These are phyloP conservation scores for Gadopsis marmoratus DNA, from an alignment of 2,797 vertebrate genomes.

Conservation along the genomic window DNA sequence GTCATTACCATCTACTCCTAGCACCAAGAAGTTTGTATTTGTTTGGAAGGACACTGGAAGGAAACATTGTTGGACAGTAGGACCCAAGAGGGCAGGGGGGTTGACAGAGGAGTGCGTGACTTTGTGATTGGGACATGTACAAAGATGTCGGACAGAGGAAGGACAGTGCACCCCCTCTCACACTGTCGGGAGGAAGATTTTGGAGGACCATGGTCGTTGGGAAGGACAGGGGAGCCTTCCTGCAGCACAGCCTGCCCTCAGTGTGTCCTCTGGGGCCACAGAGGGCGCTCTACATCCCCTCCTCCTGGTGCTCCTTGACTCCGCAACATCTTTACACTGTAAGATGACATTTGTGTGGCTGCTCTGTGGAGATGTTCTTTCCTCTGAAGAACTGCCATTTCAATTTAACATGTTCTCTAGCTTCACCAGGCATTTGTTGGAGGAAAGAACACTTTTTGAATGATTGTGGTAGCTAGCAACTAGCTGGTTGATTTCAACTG, in stretches of 20 bases:
- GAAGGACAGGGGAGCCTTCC: neutral
- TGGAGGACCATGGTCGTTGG: neutral
- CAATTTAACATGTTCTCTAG: neutral
- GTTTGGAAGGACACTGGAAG: neutral
- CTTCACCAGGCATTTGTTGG: too few relatives aligned
- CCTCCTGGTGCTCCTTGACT: neutral
- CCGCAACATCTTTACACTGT: neutral
- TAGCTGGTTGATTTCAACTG: neutral
- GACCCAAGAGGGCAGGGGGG: neutral
- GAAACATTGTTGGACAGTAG: neutral
- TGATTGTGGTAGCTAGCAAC: neutral
- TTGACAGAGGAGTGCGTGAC: neutral
- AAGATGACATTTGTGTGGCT: neutral
- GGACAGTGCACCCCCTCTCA: neutral
- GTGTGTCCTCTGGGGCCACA: neutral
- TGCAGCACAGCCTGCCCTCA: constrained; percentile 14
- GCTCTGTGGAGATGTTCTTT: neutral
- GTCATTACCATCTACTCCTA: constrained; percentile 98
- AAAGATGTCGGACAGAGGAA: constrained; percentile 4
- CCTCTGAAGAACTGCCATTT: constrained; percentile 1
- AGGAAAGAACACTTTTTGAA: too few relatives aligned
- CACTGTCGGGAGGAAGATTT: neutral
- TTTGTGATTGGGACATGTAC: neutral
- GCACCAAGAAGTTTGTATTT: neutral
- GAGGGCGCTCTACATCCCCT: neutral